phyloP scores from a whole-genome alignment of 2,113 vertebrate genomes.

The Promerops cafer region DNA sequence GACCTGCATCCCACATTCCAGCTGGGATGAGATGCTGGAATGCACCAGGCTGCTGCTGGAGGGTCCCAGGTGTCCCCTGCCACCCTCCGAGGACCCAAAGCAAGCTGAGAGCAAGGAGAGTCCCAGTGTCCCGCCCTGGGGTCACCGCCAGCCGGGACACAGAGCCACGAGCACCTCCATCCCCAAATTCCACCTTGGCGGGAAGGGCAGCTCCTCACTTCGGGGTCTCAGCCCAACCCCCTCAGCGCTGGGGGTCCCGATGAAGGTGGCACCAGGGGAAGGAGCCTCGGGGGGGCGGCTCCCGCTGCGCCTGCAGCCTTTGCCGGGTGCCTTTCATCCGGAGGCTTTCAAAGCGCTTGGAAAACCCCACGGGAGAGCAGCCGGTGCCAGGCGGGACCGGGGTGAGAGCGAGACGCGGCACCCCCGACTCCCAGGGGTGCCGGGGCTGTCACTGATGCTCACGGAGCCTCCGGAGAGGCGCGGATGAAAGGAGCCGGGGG shows the following conservation, averaged over 20 bases:
- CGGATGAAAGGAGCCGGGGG: background rate
- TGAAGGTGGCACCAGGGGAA: background rate
- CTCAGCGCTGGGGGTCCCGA: rapidly evolving
- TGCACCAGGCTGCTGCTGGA: background rate
- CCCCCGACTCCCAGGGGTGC: background rate
- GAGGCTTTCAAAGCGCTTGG: background rate
- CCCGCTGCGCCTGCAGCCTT: background rate
- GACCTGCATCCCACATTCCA: background rate
- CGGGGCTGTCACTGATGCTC: background rate
- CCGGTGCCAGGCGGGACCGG: background rate
- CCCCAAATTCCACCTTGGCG: background rate
- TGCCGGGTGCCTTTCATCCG: background rate
- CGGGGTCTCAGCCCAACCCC: background rate
- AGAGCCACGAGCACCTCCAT: rapidly evolving
- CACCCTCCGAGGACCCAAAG: background rate
- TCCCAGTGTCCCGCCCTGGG: rapidly evolving
- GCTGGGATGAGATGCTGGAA: background rate
- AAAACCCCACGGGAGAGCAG: background rate
- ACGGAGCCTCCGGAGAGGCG: background rate
- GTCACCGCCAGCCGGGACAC: rapidly evolving
- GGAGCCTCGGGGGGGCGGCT: background rate
- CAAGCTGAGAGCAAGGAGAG: background rate
- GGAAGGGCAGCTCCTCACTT: background rate
- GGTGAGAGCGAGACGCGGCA: background rate
- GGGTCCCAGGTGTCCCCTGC: background rate